These are phyloP conservation scores for Deilephila porcellus DNA, from an alignment of 2,888 invertebrate species.

Conservation along the genomic window DNA sequence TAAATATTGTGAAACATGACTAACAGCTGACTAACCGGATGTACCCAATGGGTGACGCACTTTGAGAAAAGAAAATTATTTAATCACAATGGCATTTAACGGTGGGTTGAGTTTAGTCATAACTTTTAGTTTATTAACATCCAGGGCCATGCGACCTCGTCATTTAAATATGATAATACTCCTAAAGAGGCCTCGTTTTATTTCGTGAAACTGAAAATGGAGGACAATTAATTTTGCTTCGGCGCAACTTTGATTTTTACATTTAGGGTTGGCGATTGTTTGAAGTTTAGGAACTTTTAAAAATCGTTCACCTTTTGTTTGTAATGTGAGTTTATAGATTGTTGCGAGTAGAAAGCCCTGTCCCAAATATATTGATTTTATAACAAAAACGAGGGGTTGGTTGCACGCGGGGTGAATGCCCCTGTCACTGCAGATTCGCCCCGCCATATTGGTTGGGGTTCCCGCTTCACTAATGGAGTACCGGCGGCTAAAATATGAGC, in stretches of 20 bases:
- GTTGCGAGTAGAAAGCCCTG: conserved; percentile 63
- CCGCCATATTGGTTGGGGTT: conserved; percentile 78
- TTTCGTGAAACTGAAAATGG: not conserved
- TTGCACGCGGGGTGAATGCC: conserved; percentile 80
- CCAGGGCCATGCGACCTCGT: not conserved
- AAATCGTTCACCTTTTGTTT: not conserved
- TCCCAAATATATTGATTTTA: conserved; percentile 82
- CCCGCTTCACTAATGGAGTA: conserved; percentile 80
- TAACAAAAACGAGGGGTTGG: conserved; percentile 83
- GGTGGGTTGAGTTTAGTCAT: conserved; percentile 2
- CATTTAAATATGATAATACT: conserved; percentile 19
- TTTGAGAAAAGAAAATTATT: conserved; percentile 19
- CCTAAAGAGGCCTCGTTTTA: not conserved
- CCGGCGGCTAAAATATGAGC: conserved; percentile 78
- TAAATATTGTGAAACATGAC: conserved; percentile 3
- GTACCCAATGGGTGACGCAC: conserved; percentile 10
- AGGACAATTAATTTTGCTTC: not conserved
- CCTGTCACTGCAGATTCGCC: conserved; percentile 82
- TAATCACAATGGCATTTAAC: conserved; percentile 16
- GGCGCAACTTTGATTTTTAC: not conserved
- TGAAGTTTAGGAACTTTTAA: not conserved
- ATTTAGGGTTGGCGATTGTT: not conserved
- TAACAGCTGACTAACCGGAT: conserved; percentile 23
- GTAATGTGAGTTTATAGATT: conserved; percentile 47
- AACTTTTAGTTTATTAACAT: conserved; percentile 7